Base-by-base conservation (phyloP, 2,888 invertebrate species). In the Arctia plantaginis region DNA sequence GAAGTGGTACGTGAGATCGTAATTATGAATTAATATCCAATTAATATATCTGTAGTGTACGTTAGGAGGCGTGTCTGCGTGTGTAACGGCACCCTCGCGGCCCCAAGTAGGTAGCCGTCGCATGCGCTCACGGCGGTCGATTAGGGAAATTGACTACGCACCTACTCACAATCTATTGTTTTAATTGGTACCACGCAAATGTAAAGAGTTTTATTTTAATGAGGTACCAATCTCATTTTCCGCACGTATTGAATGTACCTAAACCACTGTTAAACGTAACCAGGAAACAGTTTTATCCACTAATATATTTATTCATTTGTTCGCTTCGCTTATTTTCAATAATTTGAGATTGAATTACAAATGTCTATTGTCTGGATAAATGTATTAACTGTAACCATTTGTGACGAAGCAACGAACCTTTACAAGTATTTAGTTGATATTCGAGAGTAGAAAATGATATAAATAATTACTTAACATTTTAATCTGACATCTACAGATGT, bases 21-120 rank as follows among this genome's bases (percentile, higher is more conserved):
- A 41, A 69, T 79, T 73, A 78, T 69, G 69, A 78, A 82, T 79
- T 77, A 72, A 75, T 78, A 77, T 77, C 77, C 68, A 75, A 83
- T 81, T 80, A 79, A 80, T 80, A 79, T 72, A 81, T 72, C 77
- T 80, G 79, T 81, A 81, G 78, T 79, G 86, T 83, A 86, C 77
- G 86, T 86, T 85, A 83, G 91, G 90, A 92, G 93, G 94, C 94
- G 94, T 93, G 94, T 90, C 91, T 83, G 86, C 81, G 80, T 82
- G 81, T 83, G 85, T 85, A 86, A 86, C 87, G 87, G 91, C 93
- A 93, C 94, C 95, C 94, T 90, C 79, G 92, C 90, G 94, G 94
- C 95, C 94, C 91, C 94, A 87, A 89, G 90, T 90, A 90, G 90
- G 89, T 89, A 88, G 88, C 85, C 88, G 86, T 86, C 90, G 88